Base-by-base conservation (phyloP, 2,797 vertebrate species). In the Syngnathus acus region DNA sequence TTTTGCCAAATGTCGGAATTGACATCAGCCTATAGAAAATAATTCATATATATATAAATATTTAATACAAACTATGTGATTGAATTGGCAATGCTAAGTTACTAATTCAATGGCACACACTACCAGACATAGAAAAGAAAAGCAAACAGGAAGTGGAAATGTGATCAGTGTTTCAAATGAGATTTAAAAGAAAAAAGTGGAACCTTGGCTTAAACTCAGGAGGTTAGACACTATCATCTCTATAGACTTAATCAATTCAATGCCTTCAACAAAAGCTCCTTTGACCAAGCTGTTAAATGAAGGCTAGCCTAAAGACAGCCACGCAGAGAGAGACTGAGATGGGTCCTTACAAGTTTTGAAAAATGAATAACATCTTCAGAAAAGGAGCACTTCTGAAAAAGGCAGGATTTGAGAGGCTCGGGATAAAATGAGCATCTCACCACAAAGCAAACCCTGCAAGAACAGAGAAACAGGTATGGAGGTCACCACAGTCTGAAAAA, bases 181-280 rank as follows among this genome's bases (percentile, higher is more conserved):
- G 68, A 54, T 60, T 7, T n/a, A 10, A 23, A 54, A 32, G 9
- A 63, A 67, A 78, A 82, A 80, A 78, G 77, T 73, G 76, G 65
- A 78, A 68, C 51, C 48, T 76, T 79, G 86, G 80, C 80, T 61
- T 64, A 19, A 14, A 76, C 66, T 81, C 80, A 79, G 62, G 69
- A 57, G 65, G 60, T 68, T 69, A 76, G 69, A 84, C 78, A 78
- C 71, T 63, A 71, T 84, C 76, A 84, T 79, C 62, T 68, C 83
- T 77, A 83, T 80, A 79, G 73, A 70, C 74, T 74, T 83, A 81
- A 88, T 89, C 80, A 73, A 87, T 87, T 83, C 86, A 78, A 82
- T 76, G 65, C 57, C 53, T 16, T 13, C 63, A 42, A 88, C 84
- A 87, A 85, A 87, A 75, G 76, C 74, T 50, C 78, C 78, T 83